Evolutionary conservation across 2,888 invertebrate species (phyloP).

Genomic region (Temnothorax unifasciatus): DNA sequence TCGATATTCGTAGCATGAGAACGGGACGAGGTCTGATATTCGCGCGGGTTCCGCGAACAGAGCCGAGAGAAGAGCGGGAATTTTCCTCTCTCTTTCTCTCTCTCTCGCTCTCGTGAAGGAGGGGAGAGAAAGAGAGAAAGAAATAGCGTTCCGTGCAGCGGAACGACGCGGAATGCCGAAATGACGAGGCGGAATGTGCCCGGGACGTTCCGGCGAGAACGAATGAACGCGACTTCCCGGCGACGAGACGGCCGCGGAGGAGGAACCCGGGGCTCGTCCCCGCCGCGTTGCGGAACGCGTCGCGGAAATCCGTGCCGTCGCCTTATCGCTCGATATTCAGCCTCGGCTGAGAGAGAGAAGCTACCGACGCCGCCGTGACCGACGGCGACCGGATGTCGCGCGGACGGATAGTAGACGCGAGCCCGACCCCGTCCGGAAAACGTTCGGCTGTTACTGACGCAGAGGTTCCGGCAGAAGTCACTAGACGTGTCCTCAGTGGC

Average conservation of each 20-base stretch:
- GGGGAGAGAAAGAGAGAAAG: neutral
- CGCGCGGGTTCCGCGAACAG: constrained; percentile 13
- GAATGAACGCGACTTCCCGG: neutral
- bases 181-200: constrained; percentile 22
- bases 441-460: constrained; percentile 63
- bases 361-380: constrained; percentile 76
- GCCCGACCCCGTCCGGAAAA: constrained; percentile 66
- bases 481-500: constrained; percentile 38
- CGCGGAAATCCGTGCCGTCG: constrained; percentile 70
- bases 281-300: constrained; percentile 1
- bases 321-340: constrained; percentile 71
- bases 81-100: constrained; percentile 2
- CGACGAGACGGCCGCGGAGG: neutral
- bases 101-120: neutral
- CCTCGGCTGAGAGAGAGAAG: constrained; percentile 54
- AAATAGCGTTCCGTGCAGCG: neutral
- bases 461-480: constrained; percentile 48
- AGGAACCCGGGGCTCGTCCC: neutral
- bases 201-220: neutral
- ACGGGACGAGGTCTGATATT: constrained; percentile 31
- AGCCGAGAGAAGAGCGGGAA: constrained; percentile 19
- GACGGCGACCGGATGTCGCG: constrained; percentile 77
- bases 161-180: constrained; percentile 23
- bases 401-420: constrained; percentile 70
- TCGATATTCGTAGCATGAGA: constrained; percentile 70